Evolutionary conservation across 2,113 vertebrate species (phyloP), one percentile per base, ranked within the genome.

Genomic region (Lepus americanus): DNA sequence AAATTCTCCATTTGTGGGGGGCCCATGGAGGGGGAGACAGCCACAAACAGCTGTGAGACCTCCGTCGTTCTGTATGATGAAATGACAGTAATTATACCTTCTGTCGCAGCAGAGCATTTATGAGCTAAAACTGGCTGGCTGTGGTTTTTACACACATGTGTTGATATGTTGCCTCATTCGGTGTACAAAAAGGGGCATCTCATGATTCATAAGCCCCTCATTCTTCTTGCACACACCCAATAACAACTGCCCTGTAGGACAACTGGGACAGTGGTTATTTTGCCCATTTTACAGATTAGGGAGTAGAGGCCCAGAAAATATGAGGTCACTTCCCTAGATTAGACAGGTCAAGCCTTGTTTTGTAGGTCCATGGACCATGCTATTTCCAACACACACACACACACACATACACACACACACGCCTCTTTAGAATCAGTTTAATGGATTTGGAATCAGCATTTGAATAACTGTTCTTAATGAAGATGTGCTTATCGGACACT

Each of bases 401-500:
- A 14, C 44, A 66, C 78, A 11, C 11, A 64, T 39, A 16, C 59
- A 74, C 87, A 36, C 66, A 76, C 77, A 66, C 66, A 29, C 29
- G 20, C 69, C 64, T 9, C 14, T 70, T 59, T 67, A 87, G 79
- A 73, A 90, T 0, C 1, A 92, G 88, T 78, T 80, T 66, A 93
- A 96, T 89, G 3, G 88, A 90, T 67, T 76, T 81, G 55, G 87
- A n/a, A 67, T 85, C 29, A 53, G 25, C 9, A 85, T 90, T 67
- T 53, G 31, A 95, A 85, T 53, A 90, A 81, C 77, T 33, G 17
- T 95, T 93, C 67, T 95, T 84, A 89, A 85, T 0, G 5, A 76
- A 92, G 93, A 83, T 64, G 92, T 87, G 4, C 85, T 96, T 96
- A 98, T 97, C 90, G 96, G 96, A 95, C 78, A 94, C 33, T 16